These are phyloP conservation scores for Monopterus albus DNA, from an alignment of 2,113 vertebrate genomes.

Conservation along the genomic window DNA sequence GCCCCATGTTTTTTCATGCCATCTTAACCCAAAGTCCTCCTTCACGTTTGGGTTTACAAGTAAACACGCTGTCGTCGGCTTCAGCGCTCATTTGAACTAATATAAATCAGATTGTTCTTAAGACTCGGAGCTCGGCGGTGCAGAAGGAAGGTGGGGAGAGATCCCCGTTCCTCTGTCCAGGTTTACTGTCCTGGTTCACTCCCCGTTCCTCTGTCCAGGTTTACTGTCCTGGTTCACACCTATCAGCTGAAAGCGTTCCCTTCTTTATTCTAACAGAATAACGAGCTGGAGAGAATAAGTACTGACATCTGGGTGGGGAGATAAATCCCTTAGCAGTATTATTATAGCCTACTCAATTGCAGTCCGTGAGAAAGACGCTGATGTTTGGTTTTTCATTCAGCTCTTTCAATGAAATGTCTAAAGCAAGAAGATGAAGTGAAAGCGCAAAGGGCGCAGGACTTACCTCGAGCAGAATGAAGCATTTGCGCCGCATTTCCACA, in stretches of 20 bases:
- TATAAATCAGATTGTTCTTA: not conserved
- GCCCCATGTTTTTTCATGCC: not conserved
- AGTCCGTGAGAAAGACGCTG: conserved; percentile 8
- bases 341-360: not conserved
- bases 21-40: conserved; percentile 1
- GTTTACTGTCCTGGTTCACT: not conserved
- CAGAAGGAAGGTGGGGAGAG: not conserved
- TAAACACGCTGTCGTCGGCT: not conserved
- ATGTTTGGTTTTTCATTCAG: not conserved
- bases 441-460: conserved; percentile 37
- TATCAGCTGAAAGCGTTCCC: too few species aligned
- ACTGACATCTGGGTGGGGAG: conserved; percentile 30
- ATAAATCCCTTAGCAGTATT: conserved; percentile 7
- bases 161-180: too few species aligned
- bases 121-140: not conserved
- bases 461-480: conserved; percentile 65
- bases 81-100: not conserved
- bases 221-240: not conserved
- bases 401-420: conserved; percentile 4
- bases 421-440: not conserved
- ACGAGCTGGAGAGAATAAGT: too few species aligned
- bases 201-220: not conserved
- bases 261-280: too few species aligned
- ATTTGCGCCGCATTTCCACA: conserved; percentile 64
- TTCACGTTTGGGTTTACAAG: conserved; percentile 1